Conservation (phyloP, 1,140 invertebrate genomes). For the Drosophila mauritiana region DNA sequence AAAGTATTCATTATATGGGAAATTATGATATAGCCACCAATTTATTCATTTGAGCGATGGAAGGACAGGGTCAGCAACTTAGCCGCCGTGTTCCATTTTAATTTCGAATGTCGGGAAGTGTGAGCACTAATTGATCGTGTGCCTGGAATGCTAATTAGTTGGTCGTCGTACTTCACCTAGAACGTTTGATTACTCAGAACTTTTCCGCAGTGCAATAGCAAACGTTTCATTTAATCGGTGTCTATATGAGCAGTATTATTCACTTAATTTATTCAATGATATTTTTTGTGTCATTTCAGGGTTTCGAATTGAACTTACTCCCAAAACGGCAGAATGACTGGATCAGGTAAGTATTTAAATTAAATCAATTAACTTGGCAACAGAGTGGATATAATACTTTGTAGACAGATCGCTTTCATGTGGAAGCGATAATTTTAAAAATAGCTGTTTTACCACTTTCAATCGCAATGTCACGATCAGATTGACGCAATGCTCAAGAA, state of each 20-base stretch:
- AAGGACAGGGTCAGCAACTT: conserved; percentile 53
- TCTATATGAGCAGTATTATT: conserved; percentile 23
- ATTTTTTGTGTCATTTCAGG: conserved; percentile 48
- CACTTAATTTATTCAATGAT: conserved; percentile 49
- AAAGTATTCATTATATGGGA: conserved; percentile 19
- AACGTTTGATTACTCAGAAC: conserved; percentile 28
- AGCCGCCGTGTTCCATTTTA: conserved; percentile 33
- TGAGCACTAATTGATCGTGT: conserved; percentile 43
- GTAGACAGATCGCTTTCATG: background rate
- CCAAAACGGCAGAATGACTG: conserved; percentile 58
- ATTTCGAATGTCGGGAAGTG: conserved; percentile 38
- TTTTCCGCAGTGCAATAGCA: conserved; percentile 35
- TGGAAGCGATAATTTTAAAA: conserved; percentile 14
- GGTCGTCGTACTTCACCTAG: conserved; percentile 33
- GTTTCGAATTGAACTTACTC: conserved; percentile 23
- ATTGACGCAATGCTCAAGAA: conserved; percentile 1
- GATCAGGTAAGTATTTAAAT: conserved; percentile 67
- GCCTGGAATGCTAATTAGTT: conserved; percentile 66
- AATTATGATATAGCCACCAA: conserved; percentile 6
- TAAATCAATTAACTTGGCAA: conserved; percentile 8
- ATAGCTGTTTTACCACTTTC: conserved; percentile 18
- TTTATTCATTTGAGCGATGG: conserved; percentile 9
- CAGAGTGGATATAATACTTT: conserved; percentile 8
- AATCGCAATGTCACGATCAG: conserved; percentile 12
- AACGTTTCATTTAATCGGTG: conserved; percentile 26